Percentiles rank a stretch among this genome's conserved stretches.
Conservation (phyloP, 2,113 vertebrate species). For the Tor tambroides region DNA sequence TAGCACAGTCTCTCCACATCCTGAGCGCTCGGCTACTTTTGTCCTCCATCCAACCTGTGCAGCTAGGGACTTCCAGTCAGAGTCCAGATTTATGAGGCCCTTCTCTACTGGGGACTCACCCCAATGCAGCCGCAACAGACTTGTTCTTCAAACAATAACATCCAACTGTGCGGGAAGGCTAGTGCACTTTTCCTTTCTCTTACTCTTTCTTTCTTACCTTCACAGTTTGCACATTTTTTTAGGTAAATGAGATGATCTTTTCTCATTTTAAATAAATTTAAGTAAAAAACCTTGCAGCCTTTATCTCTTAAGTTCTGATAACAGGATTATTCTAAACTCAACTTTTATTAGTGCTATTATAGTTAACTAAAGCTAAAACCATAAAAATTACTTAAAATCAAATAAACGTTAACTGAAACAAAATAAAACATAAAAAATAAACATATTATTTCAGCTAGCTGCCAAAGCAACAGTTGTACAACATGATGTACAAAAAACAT, state of each 20-base stretch:
- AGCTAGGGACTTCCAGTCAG: constrained; percentile 85
- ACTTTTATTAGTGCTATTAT: neutral
- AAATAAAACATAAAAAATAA: too few species aligned
- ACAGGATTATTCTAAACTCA: neutral
- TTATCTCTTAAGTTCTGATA: neutral
- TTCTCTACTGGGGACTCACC: constrained; percentile 77
- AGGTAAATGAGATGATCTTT: neutral
- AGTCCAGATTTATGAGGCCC: constrained; percentile 88
- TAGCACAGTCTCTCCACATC: constrained; percentile 76
- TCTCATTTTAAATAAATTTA: neutral
- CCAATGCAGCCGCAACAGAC: constrained; percentile 79
- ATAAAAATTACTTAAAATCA: too few species aligned
- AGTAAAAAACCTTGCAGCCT: neutral
- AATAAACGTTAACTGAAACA: too few species aligned
- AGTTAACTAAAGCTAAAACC: too few species aligned
- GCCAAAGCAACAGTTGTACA: too few species aligned
- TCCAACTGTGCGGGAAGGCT: constrained; percentile 68
- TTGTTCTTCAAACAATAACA: constrained; percentile 87
- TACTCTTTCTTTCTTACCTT: neutral
- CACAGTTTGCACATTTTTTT: neutral
- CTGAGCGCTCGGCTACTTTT: constrained; percentile 86
- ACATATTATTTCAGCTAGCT: too few species aligned
- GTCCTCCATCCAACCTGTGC: constrained; percentile 83
- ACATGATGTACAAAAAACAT: too few species aligned
- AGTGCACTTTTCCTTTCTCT: neutral